A percentile compares a stretch with the other conserved stretches of the same genome.
These are phyloP conservation scores for Parazoanthus atlanticus DNA, from an alignment of 92 coral and sea anemone genomes.

Conservation along the genomic window DNA sequence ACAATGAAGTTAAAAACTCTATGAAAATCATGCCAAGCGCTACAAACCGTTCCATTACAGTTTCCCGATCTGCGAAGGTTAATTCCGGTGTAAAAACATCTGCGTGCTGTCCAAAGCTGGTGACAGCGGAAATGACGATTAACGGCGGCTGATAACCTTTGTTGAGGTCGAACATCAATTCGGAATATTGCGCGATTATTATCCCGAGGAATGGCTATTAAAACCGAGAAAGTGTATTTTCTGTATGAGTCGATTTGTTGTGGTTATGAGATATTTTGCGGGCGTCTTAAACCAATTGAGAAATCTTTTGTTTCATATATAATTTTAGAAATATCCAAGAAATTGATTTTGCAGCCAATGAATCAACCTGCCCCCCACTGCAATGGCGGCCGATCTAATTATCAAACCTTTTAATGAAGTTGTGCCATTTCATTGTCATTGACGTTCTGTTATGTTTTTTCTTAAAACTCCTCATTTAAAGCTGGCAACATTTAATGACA, in stretches of 20 bases:
- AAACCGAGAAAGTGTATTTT: neutral
- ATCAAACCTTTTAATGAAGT: neutral
- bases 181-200: slow-evolving; percentile 7
- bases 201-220: neutral
- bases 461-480: too few relatives aligned
- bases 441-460: too few relatives aligned
- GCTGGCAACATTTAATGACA: too few relatives aligned
- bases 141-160: slow-evolving; percentile 38
- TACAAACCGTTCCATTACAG: neutral
- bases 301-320: too few relatives aligned
- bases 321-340: too few relatives aligned
- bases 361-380: neutral
- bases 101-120: slow-evolving; percentile 1
- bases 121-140: slow-evolving; percentile 50
- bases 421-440: neutral
- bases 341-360: neutral
- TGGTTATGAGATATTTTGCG: neutral
- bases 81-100: slow-evolving; percentile 1
- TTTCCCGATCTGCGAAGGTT: neutral
- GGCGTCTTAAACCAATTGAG: neutral
- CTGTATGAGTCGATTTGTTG: neutral
- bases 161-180: slow-evolving; percentile 17
- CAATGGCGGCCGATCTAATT: neutral
- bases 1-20: neutral
- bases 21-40: neutral